Conservation (phyloP, 2,113 vertebrate species). For the Thamnophis sirtalis region DNA sequence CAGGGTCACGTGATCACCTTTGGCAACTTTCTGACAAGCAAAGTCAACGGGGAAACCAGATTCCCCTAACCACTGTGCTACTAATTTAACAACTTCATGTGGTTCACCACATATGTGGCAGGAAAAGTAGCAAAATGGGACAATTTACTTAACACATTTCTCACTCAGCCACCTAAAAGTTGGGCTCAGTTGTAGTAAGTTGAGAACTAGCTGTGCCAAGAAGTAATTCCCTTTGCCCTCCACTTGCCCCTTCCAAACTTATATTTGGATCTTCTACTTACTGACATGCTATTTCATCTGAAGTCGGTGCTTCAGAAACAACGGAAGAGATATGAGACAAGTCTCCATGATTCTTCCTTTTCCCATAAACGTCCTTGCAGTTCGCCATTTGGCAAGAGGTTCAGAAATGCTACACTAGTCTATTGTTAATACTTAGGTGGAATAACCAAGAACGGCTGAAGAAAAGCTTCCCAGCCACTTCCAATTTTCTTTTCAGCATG, state of each 20-base stretch:
- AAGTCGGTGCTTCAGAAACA: background rate
- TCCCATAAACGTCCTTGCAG: background rate
- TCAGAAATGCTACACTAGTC: background rate
- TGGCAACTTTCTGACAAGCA: no score
- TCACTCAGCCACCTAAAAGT: background rate
- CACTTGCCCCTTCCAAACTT: background rate
- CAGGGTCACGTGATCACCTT: no score
- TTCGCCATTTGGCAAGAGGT: background rate
- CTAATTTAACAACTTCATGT: background rate
- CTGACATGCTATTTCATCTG: background rate
- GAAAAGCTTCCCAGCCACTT: background rate
- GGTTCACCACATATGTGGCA: background rate
- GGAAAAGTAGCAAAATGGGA: background rate
- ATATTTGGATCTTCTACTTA: background rate
- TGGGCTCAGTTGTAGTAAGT: background rate
- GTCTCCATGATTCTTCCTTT: background rate
- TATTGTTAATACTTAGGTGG: rapidly evolving
- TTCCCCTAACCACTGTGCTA: background rate
- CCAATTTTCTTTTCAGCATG: background rate
- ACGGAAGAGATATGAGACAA: background rate
- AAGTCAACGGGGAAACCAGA: background rate
- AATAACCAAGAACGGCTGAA: background rate
- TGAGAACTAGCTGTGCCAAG: background rate
- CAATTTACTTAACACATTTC: background rate
- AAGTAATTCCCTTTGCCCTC: background rate